Conservation (phyloP, 1,140 invertebrate genomes). For the Homalodisca vitripennis region DNA sequence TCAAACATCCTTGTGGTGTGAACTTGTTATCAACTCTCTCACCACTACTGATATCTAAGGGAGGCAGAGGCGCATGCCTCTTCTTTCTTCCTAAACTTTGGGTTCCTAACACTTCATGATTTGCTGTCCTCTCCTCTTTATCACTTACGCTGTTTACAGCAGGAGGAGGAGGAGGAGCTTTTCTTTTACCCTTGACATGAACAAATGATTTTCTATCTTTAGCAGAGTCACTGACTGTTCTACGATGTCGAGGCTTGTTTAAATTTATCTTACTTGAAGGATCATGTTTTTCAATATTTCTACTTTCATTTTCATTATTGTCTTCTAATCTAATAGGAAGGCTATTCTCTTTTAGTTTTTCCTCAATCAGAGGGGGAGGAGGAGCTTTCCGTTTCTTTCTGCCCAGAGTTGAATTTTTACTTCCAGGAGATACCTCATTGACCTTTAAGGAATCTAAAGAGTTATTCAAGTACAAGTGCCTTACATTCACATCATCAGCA, state of each 20-base stretch:
- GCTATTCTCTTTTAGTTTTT: constrained; percentile 32
- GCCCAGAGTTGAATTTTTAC: constrained; percentile 39
- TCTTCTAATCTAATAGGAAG: constrained; percentile 35
- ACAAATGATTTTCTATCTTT: constrained; percentile 51
- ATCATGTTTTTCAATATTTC: too few relatives aligned
- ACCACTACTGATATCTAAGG: constrained; percentile 38
- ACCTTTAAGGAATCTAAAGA: constrained; percentile 19
- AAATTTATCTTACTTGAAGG: too few relatives aligned
- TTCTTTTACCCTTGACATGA: constrained; percentile 72
- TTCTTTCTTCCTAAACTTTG: constrained; percentile 54
- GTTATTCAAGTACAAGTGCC: constrained; percentile 38
- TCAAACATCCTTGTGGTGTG: constrained; percentile 22
- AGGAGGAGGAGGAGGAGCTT: constrained; percentile 65
- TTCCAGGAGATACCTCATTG: constrained; percentile 24
- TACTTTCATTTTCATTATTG: background rate
- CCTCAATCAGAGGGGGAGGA: constrained; percentile 39
- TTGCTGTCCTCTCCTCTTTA: background rate
- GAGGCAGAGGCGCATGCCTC: constrained; percentile 60
- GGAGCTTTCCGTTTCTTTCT: constrained; percentile 46
- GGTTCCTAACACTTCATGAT: constrained; percentile 7
- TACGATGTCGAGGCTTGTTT: constrained; percentile 36
- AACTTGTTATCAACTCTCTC: constrained; percentile 21
- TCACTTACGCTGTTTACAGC: background rate
- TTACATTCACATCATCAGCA: constrained; percentile 31
- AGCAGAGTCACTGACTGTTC: constrained; percentile 56